Evolutionary conservation across 2,113 vertebrate genomes (phyloP).

Genomic region (Peromyscus leucopus): DNA sequence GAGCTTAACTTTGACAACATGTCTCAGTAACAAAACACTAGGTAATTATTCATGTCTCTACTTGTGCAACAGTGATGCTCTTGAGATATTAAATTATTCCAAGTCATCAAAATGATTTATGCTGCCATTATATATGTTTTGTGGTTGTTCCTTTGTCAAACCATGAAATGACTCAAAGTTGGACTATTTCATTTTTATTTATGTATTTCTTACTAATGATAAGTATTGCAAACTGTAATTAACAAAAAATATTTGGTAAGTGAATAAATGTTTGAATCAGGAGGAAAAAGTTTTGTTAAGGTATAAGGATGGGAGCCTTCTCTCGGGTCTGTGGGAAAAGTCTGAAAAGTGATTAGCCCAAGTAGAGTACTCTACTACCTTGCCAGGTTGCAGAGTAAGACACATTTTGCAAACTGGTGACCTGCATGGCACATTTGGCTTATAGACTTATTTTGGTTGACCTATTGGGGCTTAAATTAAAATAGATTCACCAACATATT

Average conservation of each 20-base stretch:
- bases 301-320: neutral
- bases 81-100: neutral
- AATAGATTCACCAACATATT: slow-evolving; percentile 10
- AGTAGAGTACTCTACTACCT: neutral
- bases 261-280: neutral
- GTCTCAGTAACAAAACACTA: neutral
- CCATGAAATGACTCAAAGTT: neutral
- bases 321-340: slow-evolving; percentile 1
- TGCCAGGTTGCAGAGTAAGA: slow-evolving; percentile 29
- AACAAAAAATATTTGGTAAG: neutral
- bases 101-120: neutral
- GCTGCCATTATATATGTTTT: neutral
- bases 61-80: neutral
- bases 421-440: slow-evolving; percentile 53
- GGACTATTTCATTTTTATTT: neutral
- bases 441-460: slow-evolving; percentile 47
- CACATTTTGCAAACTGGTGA: slow-evolving; percentile 40
- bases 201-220: neutral
- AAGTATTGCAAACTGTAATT: neutral
- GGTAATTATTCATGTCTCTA: neutral
- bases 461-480: neutral
- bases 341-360: neutral
- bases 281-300: neutral
- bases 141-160: neutral
- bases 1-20: neutral